phyloP scores from a whole-genome alignment of 2,888 invertebrate genomes.

The Tenodera sinensis region DNA sequence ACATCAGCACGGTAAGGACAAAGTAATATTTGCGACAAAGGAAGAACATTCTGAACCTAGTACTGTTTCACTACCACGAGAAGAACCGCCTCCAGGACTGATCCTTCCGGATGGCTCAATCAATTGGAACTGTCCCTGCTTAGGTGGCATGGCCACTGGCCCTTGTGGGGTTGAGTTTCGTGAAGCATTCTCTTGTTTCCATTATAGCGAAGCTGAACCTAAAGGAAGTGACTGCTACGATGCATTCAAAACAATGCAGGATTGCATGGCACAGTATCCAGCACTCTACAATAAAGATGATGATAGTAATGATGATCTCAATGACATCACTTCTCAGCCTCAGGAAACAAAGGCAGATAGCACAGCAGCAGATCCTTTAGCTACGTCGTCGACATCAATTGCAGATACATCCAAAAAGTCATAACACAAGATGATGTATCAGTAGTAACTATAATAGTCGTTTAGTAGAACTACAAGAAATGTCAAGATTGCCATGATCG shows the following conservation, averaged over 20 bases:
- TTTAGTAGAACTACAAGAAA: background rate
- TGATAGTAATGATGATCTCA: background rate
- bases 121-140: constrained; percentile 96
- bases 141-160: constrained; percentile 96
- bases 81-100: constrained; percentile 74
- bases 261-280: constrained; percentile 85
- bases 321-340: background rate
- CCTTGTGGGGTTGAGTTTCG: constrained; percentile 92
- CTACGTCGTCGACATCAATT: background rate
- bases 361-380: background rate
- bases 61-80: constrained; percentile 63
- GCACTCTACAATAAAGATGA: constrained; percentile 72
- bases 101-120: constrained; percentile 82
- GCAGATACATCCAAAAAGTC: background rate
- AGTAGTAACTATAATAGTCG: background rate
- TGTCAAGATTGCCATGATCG: background rate
- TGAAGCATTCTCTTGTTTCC: constrained; percentile 93
- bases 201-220: constrained; percentile 82
- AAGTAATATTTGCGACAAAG: constrained; percentile 75
- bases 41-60: constrained; percentile 75
- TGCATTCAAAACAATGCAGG: constrained; percentile 84
- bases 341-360: background rate
- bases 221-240: constrained; percentile 93
- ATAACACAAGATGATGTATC: background rate
- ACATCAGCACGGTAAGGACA: constrained; percentile 65